A percentile compares a stretch with the other conserved stretches of the same genome.
Evolutionary conservation across 2,797 vertebrate species (phyloP).

Genomic region (Hozukius guyotensis): DNA sequence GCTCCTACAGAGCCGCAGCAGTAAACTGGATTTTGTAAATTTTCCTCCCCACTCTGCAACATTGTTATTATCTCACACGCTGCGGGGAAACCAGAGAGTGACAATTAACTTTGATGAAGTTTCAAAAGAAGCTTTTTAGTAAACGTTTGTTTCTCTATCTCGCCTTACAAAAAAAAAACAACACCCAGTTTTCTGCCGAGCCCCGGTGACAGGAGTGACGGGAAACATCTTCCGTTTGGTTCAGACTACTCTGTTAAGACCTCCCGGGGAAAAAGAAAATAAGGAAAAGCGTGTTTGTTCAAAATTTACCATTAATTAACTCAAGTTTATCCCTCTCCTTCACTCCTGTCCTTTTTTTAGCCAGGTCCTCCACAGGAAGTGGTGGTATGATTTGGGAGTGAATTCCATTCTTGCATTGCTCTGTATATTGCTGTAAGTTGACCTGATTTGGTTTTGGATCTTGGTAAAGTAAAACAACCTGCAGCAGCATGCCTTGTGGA

Average conservation of each 20-base stretch:
- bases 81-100: slow-evolving; percentile 18
- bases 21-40: slow-evolving; percentile 43
- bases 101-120: slow-evolving; percentile 56
- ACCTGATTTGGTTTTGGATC: too few relatives aligned
- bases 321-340: slow-evolving; percentile 26
- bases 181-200: not conserved
- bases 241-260: not conserved
- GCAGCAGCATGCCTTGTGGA: too few relatives aligned
- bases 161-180: too few relatives aligned
- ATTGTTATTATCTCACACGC: slow-evolving; percentile 54
- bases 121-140: slow-evolving; percentile 14
- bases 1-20: slow-evolving; percentile 37
- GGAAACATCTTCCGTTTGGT: slow-evolving; percentile 30
- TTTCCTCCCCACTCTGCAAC: slow-evolving; percentile 42
- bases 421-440: too few relatives aligned
- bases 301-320: slow-evolving; percentile 64
- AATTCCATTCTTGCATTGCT: too few relatives aligned
- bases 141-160: not conserved
- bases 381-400: too few relatives aligned
- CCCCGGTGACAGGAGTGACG: slow-evolving; percentile 16
- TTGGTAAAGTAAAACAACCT: too few relatives aligned
- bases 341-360: not conserved
- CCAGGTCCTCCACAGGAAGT: slow-evolving; percentile 24
- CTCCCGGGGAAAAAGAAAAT: not conserved
- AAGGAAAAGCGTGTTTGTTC: slow-evolving; percentile 9